Evolutionary conservation across 2,113 vertebrate genomes (phyloP).

Genomic region (Acanthisitta chloris): DNA sequence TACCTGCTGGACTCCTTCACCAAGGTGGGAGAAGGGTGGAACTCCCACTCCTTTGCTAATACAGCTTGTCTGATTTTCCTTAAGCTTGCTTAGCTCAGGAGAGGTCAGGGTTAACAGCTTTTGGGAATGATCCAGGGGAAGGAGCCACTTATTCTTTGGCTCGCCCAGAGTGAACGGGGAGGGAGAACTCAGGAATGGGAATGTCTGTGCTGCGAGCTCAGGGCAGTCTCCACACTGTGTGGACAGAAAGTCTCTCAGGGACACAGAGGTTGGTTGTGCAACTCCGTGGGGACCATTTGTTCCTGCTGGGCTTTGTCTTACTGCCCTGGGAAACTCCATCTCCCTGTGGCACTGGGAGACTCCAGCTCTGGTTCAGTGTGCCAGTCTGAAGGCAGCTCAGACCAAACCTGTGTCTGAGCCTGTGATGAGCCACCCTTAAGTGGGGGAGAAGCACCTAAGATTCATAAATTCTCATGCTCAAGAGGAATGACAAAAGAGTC

Average conservation of each 20-base stretch:
- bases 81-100: not conserved
- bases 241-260: not conserved
- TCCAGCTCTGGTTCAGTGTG: not conserved
- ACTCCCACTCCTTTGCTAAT: not conserved
- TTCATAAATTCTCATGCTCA: no score
- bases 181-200: not conserved
- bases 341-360: not conserved
- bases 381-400: not conserved
- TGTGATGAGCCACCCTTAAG: no score
- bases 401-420: no score
- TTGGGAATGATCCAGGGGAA: not conserved
- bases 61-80: not conserved
- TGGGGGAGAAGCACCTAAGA: no score
- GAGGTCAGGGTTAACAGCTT: accelerated
- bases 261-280: accelerated
- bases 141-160: not conserved
- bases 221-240: not conserved
- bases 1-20: constrained; percentile 86
- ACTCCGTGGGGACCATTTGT: not conserved
- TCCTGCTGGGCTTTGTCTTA: not conserved
- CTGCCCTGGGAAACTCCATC: not conserved
- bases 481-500: no score
- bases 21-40: constrained; percentile 68
- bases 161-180: not conserved
- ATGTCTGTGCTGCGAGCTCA: not conserved